A percentile compares a stretch with the other conserved stretches of the same genome.
These are phyloP conservation scores for Drosophila meridiana DNA, from an alignment of 2,888 invertebrate species.

Conservation along the genomic window DNA sequence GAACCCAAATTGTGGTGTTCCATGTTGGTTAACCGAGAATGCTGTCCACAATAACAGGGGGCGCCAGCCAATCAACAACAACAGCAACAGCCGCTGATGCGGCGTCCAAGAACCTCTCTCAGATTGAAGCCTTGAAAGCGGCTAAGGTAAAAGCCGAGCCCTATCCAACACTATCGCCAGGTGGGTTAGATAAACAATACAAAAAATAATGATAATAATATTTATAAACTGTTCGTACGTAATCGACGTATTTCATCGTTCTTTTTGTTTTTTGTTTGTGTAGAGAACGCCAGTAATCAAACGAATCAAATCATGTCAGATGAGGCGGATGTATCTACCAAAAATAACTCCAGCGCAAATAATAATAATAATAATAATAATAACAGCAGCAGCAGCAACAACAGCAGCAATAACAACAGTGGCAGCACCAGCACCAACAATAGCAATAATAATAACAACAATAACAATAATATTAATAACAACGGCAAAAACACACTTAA, in stretches of 20 bases:
- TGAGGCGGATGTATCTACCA: slow-evolving; percentile 44
- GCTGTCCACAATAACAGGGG: slow-evolving; percentile 61
- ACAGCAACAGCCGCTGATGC: slow-evolving; percentile 29
- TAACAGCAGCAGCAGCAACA: slow-evolving; percentile 1
- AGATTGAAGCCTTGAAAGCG: slow-evolving; percentile 27
- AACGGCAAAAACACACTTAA: slow-evolving; percentile 22
- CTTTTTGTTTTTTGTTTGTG: slow-evolving; percentile 3
- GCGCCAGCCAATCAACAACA: slow-evolving; percentile 50
- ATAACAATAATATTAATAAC: slow-evolving; percentile 21
- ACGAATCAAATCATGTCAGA: slow-evolving; percentile 57
- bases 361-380: slow-evolving; percentile 13
- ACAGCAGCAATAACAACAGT: slow-evolving; percentile 13
- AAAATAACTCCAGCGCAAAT: slow-evolving; percentile 25
- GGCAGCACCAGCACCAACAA: slow-evolving; percentile 22
- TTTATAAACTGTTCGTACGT: neutral
- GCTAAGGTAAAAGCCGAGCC: slow-evolving; percentile 54
- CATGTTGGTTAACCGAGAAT: slow-evolving; percentile 48
- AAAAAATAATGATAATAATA: neutral
- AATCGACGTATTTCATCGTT: neutral
- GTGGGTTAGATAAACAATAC: slow-evolving; percentile 21
- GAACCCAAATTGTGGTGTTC: slow-evolving; percentile 21
- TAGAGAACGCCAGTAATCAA: slow-evolving; percentile 48
- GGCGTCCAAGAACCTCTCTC: slow-evolving; percentile 7
- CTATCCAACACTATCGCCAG: slow-evolving; percentile 52
- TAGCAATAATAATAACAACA: slow-evolving; percentile 10